These are phyloP conservation scores for Meloe dianella DNA, from an alignment of 2,888 invertebrate species.

Conservation along the genomic window DNA sequence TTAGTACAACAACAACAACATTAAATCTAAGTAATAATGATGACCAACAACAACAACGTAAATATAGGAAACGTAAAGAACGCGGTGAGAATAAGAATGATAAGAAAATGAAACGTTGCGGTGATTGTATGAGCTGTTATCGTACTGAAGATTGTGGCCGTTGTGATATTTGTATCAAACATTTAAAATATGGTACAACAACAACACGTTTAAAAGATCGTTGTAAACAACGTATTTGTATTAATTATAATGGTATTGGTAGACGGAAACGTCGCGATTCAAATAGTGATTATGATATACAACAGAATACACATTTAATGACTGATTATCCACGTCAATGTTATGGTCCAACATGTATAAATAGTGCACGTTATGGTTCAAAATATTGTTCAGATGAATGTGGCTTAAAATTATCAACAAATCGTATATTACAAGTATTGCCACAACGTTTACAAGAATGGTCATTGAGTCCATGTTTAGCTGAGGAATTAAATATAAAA, in stretches of 20 bases:
- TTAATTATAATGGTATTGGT: constrained; percentile 55
- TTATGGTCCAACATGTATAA: constrained; percentile 86
- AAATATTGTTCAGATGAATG: constrained; percentile 95
- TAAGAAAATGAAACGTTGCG: constrained; percentile 68
- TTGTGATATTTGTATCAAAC: constrained; percentile 68
- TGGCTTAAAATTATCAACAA: constrained; percentile 86
- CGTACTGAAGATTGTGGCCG: constrained; percentile 73
- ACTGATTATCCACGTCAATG: constrained; percentile 79
- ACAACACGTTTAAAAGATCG: constrained; percentile 55
- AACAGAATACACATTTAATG: constrained; percentile 63
- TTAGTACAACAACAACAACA: constrained; percentile 28
- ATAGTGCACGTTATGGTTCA: constrained; percentile 76
- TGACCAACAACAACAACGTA: constrained; percentile 41
- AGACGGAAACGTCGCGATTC: constrained; percentile 55
- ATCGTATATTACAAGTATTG: constrained; percentile 78
- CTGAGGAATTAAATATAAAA: constrained; percentile 77
- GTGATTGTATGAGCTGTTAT: constrained; percentile 77
- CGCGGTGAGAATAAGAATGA: constrained; percentile 54
- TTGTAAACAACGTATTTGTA: constrained; percentile 62
- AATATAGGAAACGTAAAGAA: constrained; percentile 51
- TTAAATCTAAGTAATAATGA: not conserved
- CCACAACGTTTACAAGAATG: constrained; percentile 85
- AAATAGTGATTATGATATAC: constrained; percentile 57
- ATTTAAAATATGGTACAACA: constrained; percentile 44
- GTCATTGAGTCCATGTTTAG: constrained; percentile 84